Conservation (phyloP, 2,888 invertebrate genomes). For the Diadegma fenestrale region DNA sequence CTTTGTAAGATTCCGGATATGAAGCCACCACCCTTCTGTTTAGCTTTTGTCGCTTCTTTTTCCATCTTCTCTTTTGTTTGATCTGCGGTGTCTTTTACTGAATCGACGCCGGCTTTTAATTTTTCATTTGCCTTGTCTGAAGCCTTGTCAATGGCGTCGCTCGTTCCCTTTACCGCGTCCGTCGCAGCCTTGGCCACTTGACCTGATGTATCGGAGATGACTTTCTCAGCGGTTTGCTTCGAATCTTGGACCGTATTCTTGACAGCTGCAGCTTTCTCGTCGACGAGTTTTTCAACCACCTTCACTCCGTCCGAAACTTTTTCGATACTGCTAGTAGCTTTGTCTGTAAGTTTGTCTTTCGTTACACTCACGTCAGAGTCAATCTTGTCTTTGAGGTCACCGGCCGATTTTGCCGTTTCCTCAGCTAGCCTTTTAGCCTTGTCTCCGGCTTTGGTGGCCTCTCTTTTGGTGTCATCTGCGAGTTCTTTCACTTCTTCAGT, state of each 20-base stretch:
- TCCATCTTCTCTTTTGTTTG: conserved; percentile 48
- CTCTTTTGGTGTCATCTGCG: conserved; percentile 64
- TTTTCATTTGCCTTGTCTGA: conserved; percentile 67
- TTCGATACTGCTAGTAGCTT: conserved; percentile 44
- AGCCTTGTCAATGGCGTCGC: conserved; percentile 36
- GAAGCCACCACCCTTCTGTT: conserved; percentile 68
- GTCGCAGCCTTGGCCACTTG: conserved; percentile 40
- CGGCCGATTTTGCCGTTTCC: conserved; percentile 43
- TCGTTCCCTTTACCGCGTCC: conserved; percentile 39
- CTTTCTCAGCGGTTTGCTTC: conserved; percentile 29
- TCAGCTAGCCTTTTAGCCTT: conserved; percentile 48
- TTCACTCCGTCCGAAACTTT: conserved; percentile 58
- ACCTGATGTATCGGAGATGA: conserved; percentile 29
- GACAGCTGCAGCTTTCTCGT: conserved; percentile 4
- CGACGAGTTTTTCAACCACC: background rate
- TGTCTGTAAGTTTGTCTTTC: conserved; percentile 65
- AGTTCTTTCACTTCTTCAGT: conserved; percentile 63
- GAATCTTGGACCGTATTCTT: background rate
- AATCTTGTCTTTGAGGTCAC: conserved; percentile 75
- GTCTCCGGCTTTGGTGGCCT: conserved; percentile 54
- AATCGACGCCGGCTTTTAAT: conserved; percentile 68
- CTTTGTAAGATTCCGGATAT: conserved; percentile 71
- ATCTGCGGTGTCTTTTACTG: conserved; percentile 57
- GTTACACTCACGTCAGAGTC: conserved; percentile 51
- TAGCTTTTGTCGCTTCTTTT: conserved; percentile 63